phyloP scores from a whole-genome alignment of 2,888 invertebrate species.

The Liodrosophila aerea region DNA sequence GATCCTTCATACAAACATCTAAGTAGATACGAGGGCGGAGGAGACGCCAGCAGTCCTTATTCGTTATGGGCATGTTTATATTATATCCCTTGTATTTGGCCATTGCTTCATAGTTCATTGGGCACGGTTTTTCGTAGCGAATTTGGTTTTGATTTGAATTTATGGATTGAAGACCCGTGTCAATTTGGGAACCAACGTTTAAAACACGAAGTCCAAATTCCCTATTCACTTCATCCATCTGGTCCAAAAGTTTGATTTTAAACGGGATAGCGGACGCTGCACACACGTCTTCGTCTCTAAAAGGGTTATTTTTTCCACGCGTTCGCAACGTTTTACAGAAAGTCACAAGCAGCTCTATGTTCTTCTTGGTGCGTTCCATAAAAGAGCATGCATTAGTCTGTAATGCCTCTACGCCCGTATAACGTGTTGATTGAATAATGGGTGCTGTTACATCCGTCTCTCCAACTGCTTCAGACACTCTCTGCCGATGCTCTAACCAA shows the following conservation, averaged over 20 bases:
- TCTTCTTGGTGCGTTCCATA: conserved; percentile 53
- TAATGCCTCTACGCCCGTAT: too few relatives aligned
- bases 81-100: conserved; percentile 50
- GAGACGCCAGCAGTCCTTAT: conserved; percentile 50
- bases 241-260: conserved; percentile 23
- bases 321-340: conserved; percentile 57
- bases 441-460: too few relatives aligned
- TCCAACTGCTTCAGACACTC: too few relatives aligned
- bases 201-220: conserved; percentile 45
- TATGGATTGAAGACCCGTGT: conserved; percentile 26
- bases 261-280: conserved; percentile 34
- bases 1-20: conserved; percentile 61
- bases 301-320: conserved; percentile 50
- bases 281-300: conserved; percentile 38
- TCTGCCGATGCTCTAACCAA: too few relatives aligned
- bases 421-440: too few relatives aligned
- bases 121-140: background rate
- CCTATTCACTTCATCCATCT: conserved; percentile 40
- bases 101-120: conserved; percentile 13
- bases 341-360: conserved; percentile 55
- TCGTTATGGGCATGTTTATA: conserved; percentile 39
- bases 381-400: conserved; percentile 4
- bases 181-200: conserved; percentile 38
- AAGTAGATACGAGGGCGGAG: conserved; percentile 70
- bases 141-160: too few relatives aligned